Base-by-base conservation (phyloP, 2,888 invertebrate species). In the Thelaira solivaga region DNA sequence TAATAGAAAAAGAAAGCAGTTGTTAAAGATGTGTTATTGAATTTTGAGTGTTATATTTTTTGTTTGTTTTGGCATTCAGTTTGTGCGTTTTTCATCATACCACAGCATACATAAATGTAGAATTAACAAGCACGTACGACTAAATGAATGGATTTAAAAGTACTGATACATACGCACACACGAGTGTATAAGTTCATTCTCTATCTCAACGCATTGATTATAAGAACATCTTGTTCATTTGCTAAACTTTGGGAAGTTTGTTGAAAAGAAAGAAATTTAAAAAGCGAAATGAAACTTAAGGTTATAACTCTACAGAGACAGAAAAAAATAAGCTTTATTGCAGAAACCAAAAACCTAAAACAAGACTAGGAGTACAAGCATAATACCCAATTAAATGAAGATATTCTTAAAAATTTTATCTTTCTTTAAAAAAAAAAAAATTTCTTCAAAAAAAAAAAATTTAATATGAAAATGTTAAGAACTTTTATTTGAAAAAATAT, bases 251-350 rank as follows among this genome's bases (percentile, higher is more conserved):
- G 20, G 59, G 22, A n/a, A 39, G 68, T 41, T 69, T 69, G 49
- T 39, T 22, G 29, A 39, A 59, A 49, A 31, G 31, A 41, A 55
- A 59, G 39, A 31, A 65, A 65, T 22, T 65, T 53, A 53, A 24
- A 13, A n/a, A n/a, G n/a, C n/a, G n/a, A n/a, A n/a, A n/a, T n/a
- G n/a, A n/a, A 26, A 57, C 11, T 26, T 39, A 47, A 31, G 29
- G 29, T 29, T n/a, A 49, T 31, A 47, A 36, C 10, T 7, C n/a
- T 10, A n/a, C n/a, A 20, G 47, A 16, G 41, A 45, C 43, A 43
- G 43, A 18, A 64, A 36, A 29, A 29, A 39, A 36, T 3, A 20
- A 29, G 29, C 34, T 39, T 47, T 18, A 49, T 47, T 59, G 36
- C 39, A 68, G 47, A n/a, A n/a, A n/a, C n/a, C n/a, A n/a, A n/a